Conservation (phyloP, 2,113 vertebrate genomes). For the Aptenodytes forsteri region DNA sequence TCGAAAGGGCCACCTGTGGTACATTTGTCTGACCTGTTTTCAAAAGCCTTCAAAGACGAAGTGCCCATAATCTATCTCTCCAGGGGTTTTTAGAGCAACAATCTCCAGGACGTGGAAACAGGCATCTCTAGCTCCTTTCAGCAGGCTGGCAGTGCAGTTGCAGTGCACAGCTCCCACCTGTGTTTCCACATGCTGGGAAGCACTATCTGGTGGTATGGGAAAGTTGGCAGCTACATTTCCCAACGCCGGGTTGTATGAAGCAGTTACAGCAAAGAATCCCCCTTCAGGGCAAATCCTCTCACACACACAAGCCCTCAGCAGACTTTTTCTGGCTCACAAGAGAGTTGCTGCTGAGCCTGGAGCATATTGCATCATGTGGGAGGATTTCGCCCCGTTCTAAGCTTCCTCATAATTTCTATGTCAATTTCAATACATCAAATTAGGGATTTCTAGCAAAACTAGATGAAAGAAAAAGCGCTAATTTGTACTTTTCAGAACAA, state of each 20-base stretch:
- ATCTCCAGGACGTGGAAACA: fast-evolving
- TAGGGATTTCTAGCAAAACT: neutral
- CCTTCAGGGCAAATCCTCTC: neutral
- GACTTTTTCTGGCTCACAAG: neutral
- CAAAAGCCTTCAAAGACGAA: neutral
- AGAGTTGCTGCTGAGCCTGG: neutral
- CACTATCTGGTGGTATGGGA: neutral
- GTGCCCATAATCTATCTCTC: neutral
- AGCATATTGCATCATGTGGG: slow-evolving; percentile 10
- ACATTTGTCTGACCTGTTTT: neutral
- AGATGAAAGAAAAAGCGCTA: neutral
- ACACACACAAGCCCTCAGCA: neutral
- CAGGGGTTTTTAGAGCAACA: neutral
- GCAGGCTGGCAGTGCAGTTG: neutral
- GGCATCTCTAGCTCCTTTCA: neutral
- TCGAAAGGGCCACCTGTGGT: neutral
- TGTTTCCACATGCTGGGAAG: neutral
- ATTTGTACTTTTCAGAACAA: neutral
- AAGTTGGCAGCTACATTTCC: neutral
- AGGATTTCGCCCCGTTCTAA: neutral
- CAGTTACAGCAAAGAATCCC: neutral
- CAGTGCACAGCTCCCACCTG: neutral
- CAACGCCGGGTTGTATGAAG: neutral
- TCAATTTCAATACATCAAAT: slow-evolving; percentile 6
- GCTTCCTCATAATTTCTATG: slow-evolving; percentile 9